Evolutionary conservation across 2,888 invertebrate species (phyloP), one percentile per base, ranked within the genome.

Genomic region (Drosophila putrida): DNA sequence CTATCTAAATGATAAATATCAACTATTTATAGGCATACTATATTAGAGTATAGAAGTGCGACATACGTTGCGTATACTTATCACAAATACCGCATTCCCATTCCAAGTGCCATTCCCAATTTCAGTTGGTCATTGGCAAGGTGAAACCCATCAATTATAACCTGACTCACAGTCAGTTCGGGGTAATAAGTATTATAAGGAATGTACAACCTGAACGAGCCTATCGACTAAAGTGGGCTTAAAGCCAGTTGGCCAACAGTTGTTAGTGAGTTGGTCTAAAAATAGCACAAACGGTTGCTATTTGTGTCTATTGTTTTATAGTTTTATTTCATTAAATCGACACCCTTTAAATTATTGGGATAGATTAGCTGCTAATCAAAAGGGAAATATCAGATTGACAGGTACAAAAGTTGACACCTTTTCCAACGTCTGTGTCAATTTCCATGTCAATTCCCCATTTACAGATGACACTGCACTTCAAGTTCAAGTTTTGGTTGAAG

Each of bases 401-500:
- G n/a, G n/a, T n/a, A n/a, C n/a, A 57, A 57, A 31, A 36, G 15
- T 50, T 67, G 31, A 53, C 57, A 38, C 20, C 46, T 55, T 41
- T 61, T 53, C 58, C 80, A 74, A 73, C 68, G 86, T 71, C 83
- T 8, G 72, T 55, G 62, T 63, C n/a, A 46, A 60, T 65, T 61
- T 58, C 62, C 31, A 46, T 65, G 67, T 57, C 49, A 28, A 53
- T 20, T 61, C 15, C 27, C 31, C 49, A 54, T 51, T 62, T 55
- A 6, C 8, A 44, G 35, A 36, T 55, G 55, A 55, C 55, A 55
- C 43, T 55, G 57, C 35, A 36, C 20, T 54, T 62, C 55, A 58
- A 74, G 57, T 74, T 74, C 53, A 55, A 57, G 20, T 20, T 20
- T 20, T 20, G 20, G 20, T 28, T 39, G 11, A 28, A 39, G 20